Base-by-base conservation (phyloP, 2,888 invertebrate species). In the Therioaphis trifolii region DNA sequence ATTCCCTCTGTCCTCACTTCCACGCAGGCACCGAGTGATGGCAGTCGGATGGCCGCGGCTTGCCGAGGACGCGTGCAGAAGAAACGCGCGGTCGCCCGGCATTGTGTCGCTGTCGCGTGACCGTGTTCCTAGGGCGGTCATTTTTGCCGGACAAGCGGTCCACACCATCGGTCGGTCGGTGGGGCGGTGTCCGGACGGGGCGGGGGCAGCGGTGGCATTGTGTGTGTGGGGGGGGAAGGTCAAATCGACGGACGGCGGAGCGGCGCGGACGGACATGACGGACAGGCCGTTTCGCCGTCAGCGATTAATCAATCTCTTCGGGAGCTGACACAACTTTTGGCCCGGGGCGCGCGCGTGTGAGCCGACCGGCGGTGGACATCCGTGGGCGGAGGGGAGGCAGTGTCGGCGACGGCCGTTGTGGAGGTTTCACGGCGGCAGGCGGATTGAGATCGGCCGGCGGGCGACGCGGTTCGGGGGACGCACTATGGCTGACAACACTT, bases 281-380 rank as follows among this genome's bases (percentile, higher is more conserved):
- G 69, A 18, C n/a, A 55, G 21, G n/a, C n/a, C 21, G 40, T 24
- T 43, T 69, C 29, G 43, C 55, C 40, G 52, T 55, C 69, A 4
- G 69, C 80, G 71, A 82, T 82, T 82, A 82, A 82, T 82, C 80
- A 82, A 82, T 82, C 80, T 82, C 80, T 71, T 82, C 21, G 80
- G 49, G 61, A 72, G 35, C 80, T 74, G 80, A 82, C n/a, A n/a
- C 80, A 82, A 82, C 80, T 72, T 82, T 72, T 35, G 71, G 71
- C 43, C 58, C 15, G 71, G 72, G 29, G n/a, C 35, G 29, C 7
- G 61, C 21, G 11, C 9, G 21, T 40, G 63, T 11, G 43, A 24
- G 29, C 15, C 14, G 43, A 21, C 15, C 21, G 58, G 15, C 61
- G 49, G 43, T 21, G 24, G 5, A 21, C 40, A 4, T 40, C 40